These are phyloP conservation scores for Syrphus vitripennis DNA, from an alignment of 2,888 invertebrate genomes.

Conservation along the genomic window DNA sequence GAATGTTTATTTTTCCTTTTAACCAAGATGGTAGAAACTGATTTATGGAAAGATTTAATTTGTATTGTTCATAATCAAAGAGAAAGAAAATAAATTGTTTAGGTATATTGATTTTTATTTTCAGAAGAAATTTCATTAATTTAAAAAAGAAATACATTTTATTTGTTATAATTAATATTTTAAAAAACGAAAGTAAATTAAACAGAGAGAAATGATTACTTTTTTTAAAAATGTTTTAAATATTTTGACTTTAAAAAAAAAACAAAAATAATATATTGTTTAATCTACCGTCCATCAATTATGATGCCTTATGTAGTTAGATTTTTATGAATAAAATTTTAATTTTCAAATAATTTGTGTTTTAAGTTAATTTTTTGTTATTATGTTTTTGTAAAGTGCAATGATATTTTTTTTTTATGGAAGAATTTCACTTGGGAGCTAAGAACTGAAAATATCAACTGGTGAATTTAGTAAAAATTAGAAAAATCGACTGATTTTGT, in stretches of 20 bases:
- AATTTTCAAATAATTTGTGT: background rate
- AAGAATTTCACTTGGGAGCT: background rate
- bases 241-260: background rate
- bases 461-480: no score
- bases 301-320: conserved; percentile 61
- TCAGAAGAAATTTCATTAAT: conserved; percentile 19
- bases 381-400: background rate
- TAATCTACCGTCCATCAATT: conserved; percentile 62
- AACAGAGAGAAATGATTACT: background rate
- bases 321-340: conserved; percentile 24
- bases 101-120: conserved; percentile 9
- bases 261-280: background rate
- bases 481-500: no score
- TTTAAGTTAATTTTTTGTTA: background rate
- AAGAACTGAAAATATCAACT: no score
- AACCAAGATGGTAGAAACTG: background rate
- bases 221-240: background rate
- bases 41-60: background rate
- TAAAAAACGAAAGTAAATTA: background rate
- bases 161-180: background rate
- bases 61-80: background rate
- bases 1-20: background rate
- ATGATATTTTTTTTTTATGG: background rate
- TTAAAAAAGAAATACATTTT: conserved; percentile 14
- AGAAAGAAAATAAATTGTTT: background rate